Evolutionary conservation across 2,888 invertebrate species (phyloP).

Genomic region (Oligia strigilis): DNA sequence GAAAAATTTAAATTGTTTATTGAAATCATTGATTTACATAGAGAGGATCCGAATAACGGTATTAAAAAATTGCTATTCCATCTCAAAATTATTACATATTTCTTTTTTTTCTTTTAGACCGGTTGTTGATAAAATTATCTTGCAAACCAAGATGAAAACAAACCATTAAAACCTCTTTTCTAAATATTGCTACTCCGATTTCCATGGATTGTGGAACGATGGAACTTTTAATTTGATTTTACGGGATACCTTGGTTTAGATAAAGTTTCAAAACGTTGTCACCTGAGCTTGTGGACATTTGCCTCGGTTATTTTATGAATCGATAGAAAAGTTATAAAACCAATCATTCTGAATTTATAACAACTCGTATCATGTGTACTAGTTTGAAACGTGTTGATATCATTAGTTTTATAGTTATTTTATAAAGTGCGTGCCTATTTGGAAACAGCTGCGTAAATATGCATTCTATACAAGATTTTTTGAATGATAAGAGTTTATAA

Average conservation of each 20-base stretch:
- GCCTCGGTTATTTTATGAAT: slow-evolving; percentile 13
- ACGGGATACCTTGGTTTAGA: not conserved
- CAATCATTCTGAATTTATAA: not conserved
- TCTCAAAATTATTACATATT: not conserved
- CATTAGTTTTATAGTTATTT: not conserved
- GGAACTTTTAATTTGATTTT: not conserved
- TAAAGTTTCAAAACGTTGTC: slow-evolving; percentile 21
- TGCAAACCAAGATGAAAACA: not conserved
- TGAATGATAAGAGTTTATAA: too few species aligned
- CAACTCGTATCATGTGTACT: not conserved
- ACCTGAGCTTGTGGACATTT: slow-evolving; percentile 6
- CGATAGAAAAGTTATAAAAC: slow-evolving; percentile 21
- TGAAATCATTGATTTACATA: too few species aligned
- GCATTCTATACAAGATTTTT: too few species aligned
- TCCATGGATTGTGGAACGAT: slow-evolving; percentile 2
- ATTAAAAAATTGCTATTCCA: not conserved
- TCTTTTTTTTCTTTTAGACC: not conserved
- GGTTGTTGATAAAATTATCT: too few species aligned
- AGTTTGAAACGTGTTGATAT: not conserved
- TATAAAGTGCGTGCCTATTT: not conserved
- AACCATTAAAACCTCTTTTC: not conserved
- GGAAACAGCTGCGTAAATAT: not conserved
- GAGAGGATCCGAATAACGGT: not conserved
- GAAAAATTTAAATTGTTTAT: too few species aligned
- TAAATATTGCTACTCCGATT: not conserved